phyloP scores from a whole-genome alignment of 2,888 invertebrate species.

The Polylopha cassiicola region DNA sequence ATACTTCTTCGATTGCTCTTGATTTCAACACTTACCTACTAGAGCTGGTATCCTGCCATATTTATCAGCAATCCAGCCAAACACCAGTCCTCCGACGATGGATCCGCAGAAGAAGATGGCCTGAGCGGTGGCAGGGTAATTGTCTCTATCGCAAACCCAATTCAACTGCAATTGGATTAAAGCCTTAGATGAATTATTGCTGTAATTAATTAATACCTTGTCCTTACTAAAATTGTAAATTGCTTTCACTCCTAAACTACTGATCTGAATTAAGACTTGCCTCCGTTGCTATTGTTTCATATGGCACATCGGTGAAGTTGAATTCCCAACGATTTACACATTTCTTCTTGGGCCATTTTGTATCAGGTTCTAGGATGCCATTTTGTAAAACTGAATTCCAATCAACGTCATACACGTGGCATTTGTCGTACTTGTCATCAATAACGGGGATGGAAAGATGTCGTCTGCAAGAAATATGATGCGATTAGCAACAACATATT shows the following conservation, averaged over 20 bases:
- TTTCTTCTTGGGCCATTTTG: slow-evolving; percentile 52
- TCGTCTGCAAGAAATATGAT: slow-evolving; percentile 50
- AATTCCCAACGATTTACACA: slow-evolving; percentile 57
- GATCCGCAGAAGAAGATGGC: slow-evolving; percentile 92
- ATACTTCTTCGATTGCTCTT: too few relatives aligned
- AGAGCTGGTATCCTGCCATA: slow-evolving; percentile 90
- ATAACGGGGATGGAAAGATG: slow-evolving; percentile 52
- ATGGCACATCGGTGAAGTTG: slow-evolving; percentile 63
- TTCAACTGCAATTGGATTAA: slow-evolving; percentile 72
- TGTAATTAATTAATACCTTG: too few relatives aligned
- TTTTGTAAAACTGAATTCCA: slow-evolving; percentile 46
- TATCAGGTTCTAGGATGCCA: slow-evolving; percentile 40
- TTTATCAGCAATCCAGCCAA: slow-evolving; percentile 91
- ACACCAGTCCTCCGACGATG: slow-evolving; percentile 88
- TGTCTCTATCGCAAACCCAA: slow-evolving; percentile 91
- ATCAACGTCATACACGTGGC: slow-evolving; percentile 55
- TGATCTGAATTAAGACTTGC: too few relatives aligned
- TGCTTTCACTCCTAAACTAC: too few relatives aligned
- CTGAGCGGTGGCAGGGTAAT: slow-evolving; percentile 86
- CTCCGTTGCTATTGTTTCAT: slow-evolving; percentile 62
- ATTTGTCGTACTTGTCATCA: slow-evolving; percentile 45
- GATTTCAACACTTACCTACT: slow-evolving; percentile 59
- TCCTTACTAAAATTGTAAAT: too few relatives aligned
- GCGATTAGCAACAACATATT: too few relatives aligned
- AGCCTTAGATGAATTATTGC: slow-evolving; percentile 6